Base-by-base conservation (phyloP, 92 coral and sea anemone species). In the Paramuricea clavata region DNA sequence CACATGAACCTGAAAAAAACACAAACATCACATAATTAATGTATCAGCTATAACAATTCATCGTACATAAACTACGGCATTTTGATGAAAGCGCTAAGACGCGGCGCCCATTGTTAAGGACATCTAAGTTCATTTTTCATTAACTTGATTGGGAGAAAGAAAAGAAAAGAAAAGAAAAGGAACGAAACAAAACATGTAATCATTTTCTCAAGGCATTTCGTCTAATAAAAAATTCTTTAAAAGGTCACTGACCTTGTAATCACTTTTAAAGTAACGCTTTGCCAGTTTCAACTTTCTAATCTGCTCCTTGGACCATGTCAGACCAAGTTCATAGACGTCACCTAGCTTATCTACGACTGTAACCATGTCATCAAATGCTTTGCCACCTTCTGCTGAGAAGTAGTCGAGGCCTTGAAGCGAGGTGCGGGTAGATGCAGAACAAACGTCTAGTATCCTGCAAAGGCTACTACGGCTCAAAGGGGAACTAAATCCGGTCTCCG, bases 401-500 rank as follows among this genome's bases (percentile, higher is more conserved):
- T 88, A 88, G 69, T 88, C 90, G 1, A 88, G 77, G 12, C 91
- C 91, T 36, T 87, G 81, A 81, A 87, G 91, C 7, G 90, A 85
- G 19, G 70, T 90, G 81, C 90, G 84, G 42, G 65, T 86, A 36
- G 90, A 90, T 21, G 93, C 90, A 57, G 93, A 80, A 86, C 90
- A 89, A 79, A 89, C 92, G 41, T 69, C n/a, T 5, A 90, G 87
- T 69, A 90, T 73, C 77, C 93, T 85, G 44, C 43, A 60, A 3
- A 89, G 82, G 68, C 36, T 86, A 36, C 93, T n/a, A 85, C 49
- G 81, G 78, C 93, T 90, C 87, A 89, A 83, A 88, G 87, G 78
- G 52, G 76, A 50, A 72, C 56, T 86, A 50, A 86, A 86, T 79
- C 93, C 87, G 6, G 78, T 86, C 78, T 90, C 93, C 10, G 25